These are phyloP conservation scores for Coranthus polyacanthus DNA, from an alignment of 2,797 vertebrate genomes.

Conservation along the genomic window DNA sequence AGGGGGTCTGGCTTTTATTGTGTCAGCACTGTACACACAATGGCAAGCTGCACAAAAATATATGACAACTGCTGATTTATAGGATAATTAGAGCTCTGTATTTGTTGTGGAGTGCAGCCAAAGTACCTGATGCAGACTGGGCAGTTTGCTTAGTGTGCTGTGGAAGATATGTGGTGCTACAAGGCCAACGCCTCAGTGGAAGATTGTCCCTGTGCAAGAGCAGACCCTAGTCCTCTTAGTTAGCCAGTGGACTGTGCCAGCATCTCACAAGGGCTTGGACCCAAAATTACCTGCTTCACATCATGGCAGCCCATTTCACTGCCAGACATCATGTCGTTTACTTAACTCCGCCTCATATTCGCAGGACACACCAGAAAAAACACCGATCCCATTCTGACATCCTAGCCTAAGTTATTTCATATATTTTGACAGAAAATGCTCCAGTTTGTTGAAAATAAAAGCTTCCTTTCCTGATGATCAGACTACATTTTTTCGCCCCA, in stretches of 20 bases:
- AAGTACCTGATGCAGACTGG: conserved; percentile 69
- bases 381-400: conserved; percentile 63
- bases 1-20: conserved; percentile 75
- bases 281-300: conserved; percentile 51
- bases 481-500: conserved; percentile 36
- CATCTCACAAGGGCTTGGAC: conserved; percentile 14
- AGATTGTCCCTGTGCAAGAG: conserved; percentile 32
- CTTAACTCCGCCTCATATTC: conserved; percentile 47
- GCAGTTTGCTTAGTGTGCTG: conserved; percentile 57
- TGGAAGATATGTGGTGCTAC: conserved; percentile 48
- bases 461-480: conserved; percentile 48
- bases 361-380: conserved; percentile 68
- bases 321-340: conserved; percentile 43
- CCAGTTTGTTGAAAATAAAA: conserved; percentile 60
- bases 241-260: conserved; percentile 27
- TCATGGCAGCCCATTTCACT: conserved; percentile 35
- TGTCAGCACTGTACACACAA: conserved; percentile 68
- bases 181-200: conserved; percentile 31
- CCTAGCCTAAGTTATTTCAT: conserved; percentile 58
- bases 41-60: conserved; percentile 69
- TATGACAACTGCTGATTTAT: conserved; percentile 81
- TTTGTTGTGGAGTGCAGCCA: conserved; percentile 79
- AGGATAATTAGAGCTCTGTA: conserved; percentile 78
- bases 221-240: conserved; percentile 33
- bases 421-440: conserved; percentile 73